phyloP scores from a whole-genome alignment of 2,113 vertebrate genomes.

The Pollachius pollachius region DNA sequence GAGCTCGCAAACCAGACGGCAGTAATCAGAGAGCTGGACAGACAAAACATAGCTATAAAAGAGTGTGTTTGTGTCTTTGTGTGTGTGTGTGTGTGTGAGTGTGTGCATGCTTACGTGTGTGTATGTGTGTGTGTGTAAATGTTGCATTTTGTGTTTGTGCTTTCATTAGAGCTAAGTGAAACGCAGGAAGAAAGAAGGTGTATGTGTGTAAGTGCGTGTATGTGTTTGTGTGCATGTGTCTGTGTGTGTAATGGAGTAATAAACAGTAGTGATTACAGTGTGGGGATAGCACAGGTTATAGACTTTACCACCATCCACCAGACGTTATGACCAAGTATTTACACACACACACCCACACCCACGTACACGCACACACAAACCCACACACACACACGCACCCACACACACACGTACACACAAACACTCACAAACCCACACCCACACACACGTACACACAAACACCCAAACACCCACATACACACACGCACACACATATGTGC shows the following conservation, averaged over 20 bases:
- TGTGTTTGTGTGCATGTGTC: conserved; percentile 21
- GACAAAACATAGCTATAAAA: conserved; percentile 50
- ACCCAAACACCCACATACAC: conserved; percentile 1
- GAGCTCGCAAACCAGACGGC: conserved; percentile 47
- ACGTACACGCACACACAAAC: background rate
- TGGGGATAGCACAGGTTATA: conserved; percentile 44
- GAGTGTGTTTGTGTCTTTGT: conserved; percentile 22
- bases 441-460: background rate
- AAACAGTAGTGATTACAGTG: conserved; percentile 61
- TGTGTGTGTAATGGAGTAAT: conserved; percentile 56
- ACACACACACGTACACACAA: background rate
- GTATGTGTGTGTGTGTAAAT: background rate
- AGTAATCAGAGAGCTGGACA: conserved; percentile 56
- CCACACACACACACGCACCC: background rate
- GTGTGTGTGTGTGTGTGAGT: conserved; percentile 16
- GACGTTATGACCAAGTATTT: conserved; percentile 22
- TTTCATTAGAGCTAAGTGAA: conserved; percentile 11
- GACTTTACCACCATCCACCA: conserved; percentile 21
- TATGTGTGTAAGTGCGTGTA: background rate
- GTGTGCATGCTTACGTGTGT: conserved; percentile 16
- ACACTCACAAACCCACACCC: background rate
- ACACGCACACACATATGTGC: background rate
- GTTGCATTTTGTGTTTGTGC: conserved; percentile 3
- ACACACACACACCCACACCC: conserved; percentile 6
- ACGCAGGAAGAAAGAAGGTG: too few relatives aligned